Base-by-base conservation (phyloP, 2,113 vertebrate genomes). In the Leiothrix lutea region DNA sequence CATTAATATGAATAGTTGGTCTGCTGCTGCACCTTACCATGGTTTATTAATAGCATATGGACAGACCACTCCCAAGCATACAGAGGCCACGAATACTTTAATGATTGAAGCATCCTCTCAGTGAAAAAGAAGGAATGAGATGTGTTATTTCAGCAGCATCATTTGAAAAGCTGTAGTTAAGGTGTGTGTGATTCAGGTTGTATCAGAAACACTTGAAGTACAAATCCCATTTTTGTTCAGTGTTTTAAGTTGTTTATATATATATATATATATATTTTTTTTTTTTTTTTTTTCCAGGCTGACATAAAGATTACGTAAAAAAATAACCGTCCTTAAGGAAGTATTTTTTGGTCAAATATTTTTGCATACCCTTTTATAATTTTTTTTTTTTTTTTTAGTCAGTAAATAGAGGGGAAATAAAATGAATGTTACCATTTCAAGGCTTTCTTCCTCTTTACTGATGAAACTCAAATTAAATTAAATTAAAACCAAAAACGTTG, bases 11-110 rank as follows among this genome's bases (percentile, higher is more conserved):
- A 96, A 94, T 97, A 88, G 74, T 96, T 94, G 77, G 50, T 91
- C 79, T 69, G n/a, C 83, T 95, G 92, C 91, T 97, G 91, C 94
- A 94, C 92, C 93, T 96, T 94, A 85, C 69, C 93, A 92, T 95
- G 89, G 73, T 88, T 98, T 98, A 97, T 97, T 98, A 97, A 96
- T 97, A 98, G 94, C 91, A 95, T 88, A 83, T 78, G 95, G 97
- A 96, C 78, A 96, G 94, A 94, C 88, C 91, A 96, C 97, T 97
- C 91, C 80, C 78, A 96, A 93, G 94, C 79, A 96, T 97, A 94
- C 83, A 96, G 78, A 97, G 94, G 94, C 80, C 93, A 96, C 89
- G 85, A 94, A 91, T 91, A 69, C 91, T 96, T 95, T 92, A 95
- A 92, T 96, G 90, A 91, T 84, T 95, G 91, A 36, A 89, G 40